phyloP scores from a whole-genome alignment of 2,113 vertebrate species.

The Anoplopoma fimbria region DNA sequence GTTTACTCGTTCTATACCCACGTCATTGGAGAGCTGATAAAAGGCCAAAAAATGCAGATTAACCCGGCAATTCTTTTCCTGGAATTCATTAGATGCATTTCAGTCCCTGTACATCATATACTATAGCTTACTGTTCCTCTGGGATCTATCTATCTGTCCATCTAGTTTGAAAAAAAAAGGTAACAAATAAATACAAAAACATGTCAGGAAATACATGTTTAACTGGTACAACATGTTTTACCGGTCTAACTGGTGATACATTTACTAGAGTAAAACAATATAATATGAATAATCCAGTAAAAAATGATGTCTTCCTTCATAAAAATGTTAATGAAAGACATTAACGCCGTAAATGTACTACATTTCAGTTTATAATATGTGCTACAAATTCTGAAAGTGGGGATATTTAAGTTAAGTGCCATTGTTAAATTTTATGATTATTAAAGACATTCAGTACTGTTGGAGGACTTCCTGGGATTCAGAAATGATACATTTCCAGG shows the following conservation, averaged over 20 bases:
- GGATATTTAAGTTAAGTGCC: not conserved
- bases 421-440: not conserved
- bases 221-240: not conserved
- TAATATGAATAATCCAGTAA: not conserved
- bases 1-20: slow-evolving; percentile 14
- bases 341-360: not conserved
- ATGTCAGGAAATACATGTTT: not conserved
- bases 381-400: not conserved
- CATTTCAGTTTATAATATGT: not conserved
- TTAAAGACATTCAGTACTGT: not conserved
- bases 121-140: not conserved
- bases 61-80: not conserved
- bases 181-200: not conserved
- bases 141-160: not conserved
- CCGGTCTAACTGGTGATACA: not conserved
- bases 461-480: not conserved
- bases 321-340: not conserved
- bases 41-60: slow-evolving; percentile 22
- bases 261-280: not conserved
- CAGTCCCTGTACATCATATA: not conserved
- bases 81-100: slow-evolving; percentile 1
- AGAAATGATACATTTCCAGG: not conserved
- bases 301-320: too few species aligned
- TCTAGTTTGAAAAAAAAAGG: not conserved
- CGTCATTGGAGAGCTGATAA: slow-evolving; percentile 18